Evolutionary conservation across 2,797 vertebrate species (phyloP).

Genomic region (Phataginus tetradactyla): DNA sequence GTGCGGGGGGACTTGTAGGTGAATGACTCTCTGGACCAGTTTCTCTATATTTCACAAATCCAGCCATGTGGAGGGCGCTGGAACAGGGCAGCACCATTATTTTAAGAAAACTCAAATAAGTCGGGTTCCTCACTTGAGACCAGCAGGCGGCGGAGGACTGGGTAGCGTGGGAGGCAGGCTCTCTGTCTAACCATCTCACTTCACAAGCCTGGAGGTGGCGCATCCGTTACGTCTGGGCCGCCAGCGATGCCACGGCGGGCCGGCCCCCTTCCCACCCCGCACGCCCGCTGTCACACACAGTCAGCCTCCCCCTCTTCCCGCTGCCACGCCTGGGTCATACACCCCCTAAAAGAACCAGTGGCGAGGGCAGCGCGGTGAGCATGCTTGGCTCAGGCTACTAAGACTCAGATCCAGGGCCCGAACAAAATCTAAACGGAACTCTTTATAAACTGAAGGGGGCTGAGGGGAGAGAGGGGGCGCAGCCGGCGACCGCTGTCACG

Average conservation of each 20-base stretch:
- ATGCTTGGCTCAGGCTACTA: not conserved
- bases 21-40: not conserved
- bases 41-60: not conserved
- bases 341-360: too few relatives aligned
- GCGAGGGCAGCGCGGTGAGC: not conserved
- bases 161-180: not conserved
- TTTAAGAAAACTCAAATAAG: not conserved
- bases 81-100: not conserved
- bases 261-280: not conserved
- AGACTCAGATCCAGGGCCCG: not conserved
- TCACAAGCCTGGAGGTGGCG: not conserved
- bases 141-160: not conserved
- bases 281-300: not conserved
- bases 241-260: accelerated
- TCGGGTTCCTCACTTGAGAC: not conserved
- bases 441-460: not conserved
- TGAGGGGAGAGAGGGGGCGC: not conserved
- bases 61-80: not conserved
- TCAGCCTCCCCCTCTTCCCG: not conserved
- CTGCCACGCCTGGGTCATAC: too few relatives aligned
- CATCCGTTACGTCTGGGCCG: not conserved
- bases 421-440: not conserved
- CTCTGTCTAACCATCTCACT: not conserved
- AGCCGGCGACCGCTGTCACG: too few relatives aligned
- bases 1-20: not conserved